Conservation (phyloP, 2,113 vertebrate species). For the Pluvianellus socialis region DNA sequence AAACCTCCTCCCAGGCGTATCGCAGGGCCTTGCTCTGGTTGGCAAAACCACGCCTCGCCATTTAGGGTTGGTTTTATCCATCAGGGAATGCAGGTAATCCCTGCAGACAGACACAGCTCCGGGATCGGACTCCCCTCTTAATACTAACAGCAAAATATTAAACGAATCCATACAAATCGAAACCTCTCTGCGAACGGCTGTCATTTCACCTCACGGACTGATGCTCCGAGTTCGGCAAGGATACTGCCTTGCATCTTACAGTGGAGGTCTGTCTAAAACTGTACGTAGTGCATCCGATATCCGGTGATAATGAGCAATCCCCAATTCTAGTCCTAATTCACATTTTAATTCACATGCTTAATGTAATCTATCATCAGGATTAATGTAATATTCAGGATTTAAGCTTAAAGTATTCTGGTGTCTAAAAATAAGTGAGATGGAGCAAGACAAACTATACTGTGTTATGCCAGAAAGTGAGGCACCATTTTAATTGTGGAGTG, state of each 20-base stretch:
- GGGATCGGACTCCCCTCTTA: rapidly evolving
- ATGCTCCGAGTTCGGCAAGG: no score
- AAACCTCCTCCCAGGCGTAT: background rate
- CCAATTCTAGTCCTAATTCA: background rate
- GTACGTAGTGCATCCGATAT: rapidly evolving
- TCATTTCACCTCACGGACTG: background rate
- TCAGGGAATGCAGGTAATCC: background rate
- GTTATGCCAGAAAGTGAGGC: background rate
- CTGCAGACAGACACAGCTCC: background rate
- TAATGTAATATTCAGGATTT: background rate
- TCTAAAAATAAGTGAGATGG: background rate
- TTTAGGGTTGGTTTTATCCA: background rate
- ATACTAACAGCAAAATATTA: background rate
- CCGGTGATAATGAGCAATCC: background rate
- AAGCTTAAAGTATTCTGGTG: background rate
- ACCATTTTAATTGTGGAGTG: background rate
- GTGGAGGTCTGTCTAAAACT: background rate
- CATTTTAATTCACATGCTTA: background rate
- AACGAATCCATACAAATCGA: background rate
- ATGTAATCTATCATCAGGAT: background rate
- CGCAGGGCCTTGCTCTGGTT: background rate
- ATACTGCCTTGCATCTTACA: background rate
- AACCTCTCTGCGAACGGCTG: background rate
- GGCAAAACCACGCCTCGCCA: background rate
- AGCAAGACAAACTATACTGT: background rate